Percentiles rank a stretch among this genome's conserved stretches.
These are phyloP conservation scores for Scaptomyza cyrtandrae DNA, from an alignment of 2,888 invertebrate genomes.

Conservation along the genomic window DNA sequence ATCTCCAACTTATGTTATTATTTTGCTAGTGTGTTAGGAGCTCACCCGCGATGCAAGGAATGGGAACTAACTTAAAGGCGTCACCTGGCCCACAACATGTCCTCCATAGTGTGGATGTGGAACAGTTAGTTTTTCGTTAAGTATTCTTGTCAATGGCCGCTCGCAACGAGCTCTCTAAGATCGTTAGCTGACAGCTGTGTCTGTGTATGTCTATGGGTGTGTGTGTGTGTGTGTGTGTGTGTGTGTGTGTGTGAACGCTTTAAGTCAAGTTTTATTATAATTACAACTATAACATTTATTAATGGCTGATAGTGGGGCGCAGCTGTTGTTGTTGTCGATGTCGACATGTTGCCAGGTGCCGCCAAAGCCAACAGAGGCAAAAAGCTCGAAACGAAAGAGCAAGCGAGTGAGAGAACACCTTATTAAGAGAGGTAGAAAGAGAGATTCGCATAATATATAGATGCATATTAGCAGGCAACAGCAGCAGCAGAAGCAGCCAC, in stretches of 20 bases:
- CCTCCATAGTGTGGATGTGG: conserved; percentile 15
- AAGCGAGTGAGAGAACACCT: background rate
- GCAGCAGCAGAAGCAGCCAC: conserved; percentile 41
- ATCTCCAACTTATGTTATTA: conserved; percentile 8
- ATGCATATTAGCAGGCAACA: conserved; percentile 67
- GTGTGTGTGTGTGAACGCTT: conserved; percentile 44
- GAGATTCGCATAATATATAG: conserved; percentile 70
- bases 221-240: conserved; percentile 31
- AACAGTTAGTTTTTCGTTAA: conserved; percentile 23
- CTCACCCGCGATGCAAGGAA: conserved; percentile 4
- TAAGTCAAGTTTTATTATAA: conserved; percentile 79
- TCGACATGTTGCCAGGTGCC: conserved; percentile 60
- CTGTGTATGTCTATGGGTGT: too few relatives aligned
- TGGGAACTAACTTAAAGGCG: conserved; percentile 34
- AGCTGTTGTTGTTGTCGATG: conserved; percentile 33
- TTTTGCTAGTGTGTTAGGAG: conserved; percentile 17
- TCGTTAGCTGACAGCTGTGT: conserved; percentile 59
- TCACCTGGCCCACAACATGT: conserved; percentile 38
- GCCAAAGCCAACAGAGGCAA: conserved; percentile 55
- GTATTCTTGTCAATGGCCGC: conserved; percentile 45
- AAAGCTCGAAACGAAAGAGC: conserved; percentile 4
- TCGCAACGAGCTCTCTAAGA: conserved; percentile 45
- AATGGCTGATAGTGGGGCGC: conserved; percentile 62
- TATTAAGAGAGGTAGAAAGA: background rate
- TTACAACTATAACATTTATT: conserved; percentile 80